Conservation (phyloP, 1,140 invertebrate genomes). For the Musca domestica region DNA sequence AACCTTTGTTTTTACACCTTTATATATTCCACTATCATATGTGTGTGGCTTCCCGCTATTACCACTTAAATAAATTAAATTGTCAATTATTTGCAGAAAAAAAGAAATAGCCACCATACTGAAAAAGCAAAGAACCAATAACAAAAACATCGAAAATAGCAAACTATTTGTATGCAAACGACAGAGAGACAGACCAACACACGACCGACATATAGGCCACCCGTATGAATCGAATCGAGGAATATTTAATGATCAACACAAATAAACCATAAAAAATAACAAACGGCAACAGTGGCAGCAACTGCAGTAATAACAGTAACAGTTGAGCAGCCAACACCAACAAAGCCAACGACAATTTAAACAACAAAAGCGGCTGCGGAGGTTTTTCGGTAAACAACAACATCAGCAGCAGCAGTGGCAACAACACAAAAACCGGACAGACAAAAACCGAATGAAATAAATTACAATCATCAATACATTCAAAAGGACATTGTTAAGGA, state of each 20-base stretch:
- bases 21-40: too few species aligned
- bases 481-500: too few species aligned
- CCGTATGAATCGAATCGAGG: too few species aligned
- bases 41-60: neutral
- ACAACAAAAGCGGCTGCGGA: neutral
- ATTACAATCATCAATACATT: slow-evolving; percentile 13
- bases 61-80: slow-evolving; percentile 24
- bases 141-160: neutral
- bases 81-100: slow-evolving; percentile 24
- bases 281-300: neutral
- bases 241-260: slow-evolving; percentile 20
- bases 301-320: slow-evolving; percentile 6
- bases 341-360: neutral
- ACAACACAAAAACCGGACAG: neutral
- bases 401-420: too few species aligned
- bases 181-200: neutral
- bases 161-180: neutral
- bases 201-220: too few species aligned
- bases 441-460: neutral
- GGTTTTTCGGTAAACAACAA: slow-evolving; percentile 9
- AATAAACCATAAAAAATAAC: slow-evolving; percentile 8
- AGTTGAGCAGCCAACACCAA: neutral
- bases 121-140: slow-evolving; percentile 6
- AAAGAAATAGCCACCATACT: neutral
- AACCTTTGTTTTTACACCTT: too few species aligned